phyloP scores from a whole-genome alignment of 2,113 vertebrate species.

The Limanda limanda region DNA sequence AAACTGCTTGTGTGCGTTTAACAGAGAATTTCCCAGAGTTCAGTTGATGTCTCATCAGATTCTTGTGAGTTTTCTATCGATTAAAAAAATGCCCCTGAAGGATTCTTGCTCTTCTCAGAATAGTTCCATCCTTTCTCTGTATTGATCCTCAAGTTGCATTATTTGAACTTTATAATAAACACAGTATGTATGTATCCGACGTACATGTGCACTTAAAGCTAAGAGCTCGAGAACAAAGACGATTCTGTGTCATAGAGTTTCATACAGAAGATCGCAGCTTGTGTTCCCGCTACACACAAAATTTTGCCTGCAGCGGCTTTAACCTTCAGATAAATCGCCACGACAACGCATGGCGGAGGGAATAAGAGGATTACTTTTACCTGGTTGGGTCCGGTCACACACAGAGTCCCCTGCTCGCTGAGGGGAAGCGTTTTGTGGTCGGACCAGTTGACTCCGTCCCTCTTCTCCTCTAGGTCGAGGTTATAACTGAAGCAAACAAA shows the following conservation, averaged over 20 bases:
- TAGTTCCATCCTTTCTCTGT: neutral
- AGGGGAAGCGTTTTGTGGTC: constrained; percentile 86
- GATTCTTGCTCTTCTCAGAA: neutral
- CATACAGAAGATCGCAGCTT: neutral
- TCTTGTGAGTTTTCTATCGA: neutral
- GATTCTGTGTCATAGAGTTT: too few species aligned
- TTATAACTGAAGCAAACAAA: constrained; percentile 79
- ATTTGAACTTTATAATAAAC: neutral
- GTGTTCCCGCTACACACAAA: neutral
- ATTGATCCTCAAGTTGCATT: neutral
- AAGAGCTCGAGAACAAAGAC: neutral
- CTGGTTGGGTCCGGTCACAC: constrained; percentile 82
- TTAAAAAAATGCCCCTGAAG: neutral
- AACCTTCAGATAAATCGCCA: neutral
- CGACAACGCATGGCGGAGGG: neutral
- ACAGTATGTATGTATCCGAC: neutral
- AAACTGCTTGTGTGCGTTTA: neutral
- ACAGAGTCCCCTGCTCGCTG: constrained; percentile 78
- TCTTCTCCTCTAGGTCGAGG: constrained; percentile 84
- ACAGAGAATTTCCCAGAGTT: neutral
- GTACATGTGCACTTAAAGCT: neutral
- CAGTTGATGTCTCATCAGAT: constrained; percentile 1
- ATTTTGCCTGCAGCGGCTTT: neutral
- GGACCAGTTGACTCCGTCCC: constrained; percentile 81
- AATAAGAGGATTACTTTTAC: constrained; percentile 59